phyloP scores from a whole-genome alignment of 2,797 vertebrate genomes.

The Parotocinclus haroldoi region DNA sequence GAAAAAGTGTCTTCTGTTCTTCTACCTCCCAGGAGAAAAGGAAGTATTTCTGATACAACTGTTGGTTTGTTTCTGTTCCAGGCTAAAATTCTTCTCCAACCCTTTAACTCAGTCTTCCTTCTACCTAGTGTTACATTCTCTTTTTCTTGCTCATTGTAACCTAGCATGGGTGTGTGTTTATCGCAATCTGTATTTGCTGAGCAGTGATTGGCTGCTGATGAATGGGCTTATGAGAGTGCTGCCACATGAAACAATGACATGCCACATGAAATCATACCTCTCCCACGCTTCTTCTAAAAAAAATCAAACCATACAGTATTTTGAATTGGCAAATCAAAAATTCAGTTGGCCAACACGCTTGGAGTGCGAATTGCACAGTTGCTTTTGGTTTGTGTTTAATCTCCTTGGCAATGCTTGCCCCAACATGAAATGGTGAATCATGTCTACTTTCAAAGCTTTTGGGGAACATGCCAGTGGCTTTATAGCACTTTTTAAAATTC shows the following conservation, averaged over 20 bases:
- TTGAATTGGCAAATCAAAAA: not conserved
- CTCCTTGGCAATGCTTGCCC: too few relatives aligned
- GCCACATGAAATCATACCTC: slow-evolving; percentile 2
- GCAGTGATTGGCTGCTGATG: slow-evolving; percentile 28
- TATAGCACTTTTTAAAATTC: too few relatives aligned
- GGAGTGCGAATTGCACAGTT: not conserved
- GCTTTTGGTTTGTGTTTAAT: too few relatives aligned
- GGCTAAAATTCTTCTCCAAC: not conserved
- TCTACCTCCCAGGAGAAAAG: too few relatives aligned
- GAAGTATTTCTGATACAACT: too few relatives aligned
- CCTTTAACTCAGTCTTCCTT: not conserved
- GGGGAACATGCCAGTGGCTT: too few relatives aligned
- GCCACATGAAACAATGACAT: slow-evolving; percentile 4
- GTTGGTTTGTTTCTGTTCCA: too few relatives aligned
- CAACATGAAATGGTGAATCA: too few relatives aligned
- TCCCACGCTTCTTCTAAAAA: not conserved
- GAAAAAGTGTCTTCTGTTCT: too few relatives aligned
- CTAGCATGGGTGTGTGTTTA: slow-evolving; percentile 36
- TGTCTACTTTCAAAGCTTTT: not conserved
- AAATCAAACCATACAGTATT: not conserved
- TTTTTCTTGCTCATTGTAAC: slow-evolving; percentile 8
- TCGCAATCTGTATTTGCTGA: slow-evolving; percentile 42
- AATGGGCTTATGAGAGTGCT: slow-evolving; percentile 1
- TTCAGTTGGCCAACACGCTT: not conserved
- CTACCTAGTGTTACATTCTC: not conserved